Percentiles rank a stretch among this genome's conserved stretches.
These are phyloP conservation scores for Carcina quercana DNA, from an alignment of 2,888 invertebrate genomes.

Conservation along the genomic window DNA sequence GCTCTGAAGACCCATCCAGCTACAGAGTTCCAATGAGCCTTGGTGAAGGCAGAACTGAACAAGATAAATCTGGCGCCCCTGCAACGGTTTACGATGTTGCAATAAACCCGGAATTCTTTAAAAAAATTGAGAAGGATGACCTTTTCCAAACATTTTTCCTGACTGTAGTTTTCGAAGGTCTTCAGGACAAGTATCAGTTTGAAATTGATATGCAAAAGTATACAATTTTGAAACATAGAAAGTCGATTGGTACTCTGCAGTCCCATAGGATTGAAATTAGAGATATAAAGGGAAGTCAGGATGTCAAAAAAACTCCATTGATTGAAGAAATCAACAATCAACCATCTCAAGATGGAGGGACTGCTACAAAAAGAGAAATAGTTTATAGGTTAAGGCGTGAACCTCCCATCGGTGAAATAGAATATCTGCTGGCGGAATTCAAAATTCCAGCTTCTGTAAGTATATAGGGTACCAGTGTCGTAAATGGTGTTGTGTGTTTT, in stretches of 20 bases:
- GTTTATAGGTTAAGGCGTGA: conserved; percentile 75
- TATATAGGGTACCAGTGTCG: too few species aligned
- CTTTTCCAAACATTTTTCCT: conserved; percentile 87
- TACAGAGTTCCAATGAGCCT: conserved; percentile 94
- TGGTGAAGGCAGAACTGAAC: conserved; percentile 84
- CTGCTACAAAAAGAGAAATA: conserved; percentile 51
- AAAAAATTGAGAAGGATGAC: conserved; percentile 80
- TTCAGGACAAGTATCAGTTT: conserved; percentile 84
- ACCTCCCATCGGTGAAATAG: conserved; percentile 67
- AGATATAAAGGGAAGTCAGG: conserved; percentile 68
- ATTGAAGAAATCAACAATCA: conserved; percentile 75
- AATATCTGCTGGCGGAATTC: conserved; percentile 76
- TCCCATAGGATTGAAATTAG: conserved; percentile 83
- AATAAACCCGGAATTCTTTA: conserved; percentile 84
- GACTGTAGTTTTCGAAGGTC: conserved; percentile 84
- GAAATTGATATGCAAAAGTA: conserved; percentile 78
- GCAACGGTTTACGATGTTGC: conserved; percentile 89
- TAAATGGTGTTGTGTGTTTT: too few species aligned
- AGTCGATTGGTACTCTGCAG: conserved; percentile 82
- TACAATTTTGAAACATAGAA: conserved; percentile 81
- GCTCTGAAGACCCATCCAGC: conserved; percentile 79
- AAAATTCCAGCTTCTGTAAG: conserved; percentile 75
- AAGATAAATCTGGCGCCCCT: conserved; percentile 83
- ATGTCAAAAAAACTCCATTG: conserved; percentile 50
- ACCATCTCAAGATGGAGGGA: conserved; percentile 15